Percentiles rank a stretch among this genome's conserved stretches.
These are phyloP conservation scores for Xestoiulus laeticollis DNA, from an alignment of 2,888 invertebrate genomes.

Conservation along the genomic window DNA sequence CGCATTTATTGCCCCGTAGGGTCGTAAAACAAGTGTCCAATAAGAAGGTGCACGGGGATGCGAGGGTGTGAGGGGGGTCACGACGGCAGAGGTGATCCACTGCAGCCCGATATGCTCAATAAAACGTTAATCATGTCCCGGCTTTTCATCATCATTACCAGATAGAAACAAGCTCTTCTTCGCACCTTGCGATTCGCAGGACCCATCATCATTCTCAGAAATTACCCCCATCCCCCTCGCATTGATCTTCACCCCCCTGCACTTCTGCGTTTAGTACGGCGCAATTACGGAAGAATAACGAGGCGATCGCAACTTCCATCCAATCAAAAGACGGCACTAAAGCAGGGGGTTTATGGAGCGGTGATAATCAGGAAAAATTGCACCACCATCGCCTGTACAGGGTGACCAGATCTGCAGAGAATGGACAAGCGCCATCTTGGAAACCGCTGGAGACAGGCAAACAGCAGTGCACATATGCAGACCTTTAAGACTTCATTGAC, in stretches of 20 bases:
- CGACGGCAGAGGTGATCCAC: neutral
- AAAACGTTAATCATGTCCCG: slow-evolving; percentile 29
- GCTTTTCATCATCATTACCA: slow-evolving; percentile 31
- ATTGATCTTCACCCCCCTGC: neutral
- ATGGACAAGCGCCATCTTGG: too few relatives aligned
- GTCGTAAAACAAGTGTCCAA: slow-evolving; percentile 33
- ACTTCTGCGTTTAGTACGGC: neutral
- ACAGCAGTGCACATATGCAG: too few relatives aligned
- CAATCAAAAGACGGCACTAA: neutral
- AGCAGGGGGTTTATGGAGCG: neutral
- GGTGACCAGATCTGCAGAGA: neutral
- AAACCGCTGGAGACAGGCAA: too few relatives aligned
- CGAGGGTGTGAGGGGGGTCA: too few relatives aligned
- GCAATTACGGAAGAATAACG: slow-evolving; percentile 24
- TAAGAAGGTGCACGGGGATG: neutral
- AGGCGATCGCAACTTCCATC: slow-evolving; percentile 17
- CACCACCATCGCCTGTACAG: neutral
- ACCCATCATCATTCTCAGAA: slow-evolving; percentile 3
- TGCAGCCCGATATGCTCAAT: slow-evolving; percentile 23
- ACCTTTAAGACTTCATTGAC: too few relatives aligned
- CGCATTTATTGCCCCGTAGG: neutral
- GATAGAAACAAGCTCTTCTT: slow-evolving; percentile 24
- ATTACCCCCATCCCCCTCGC: neutral
- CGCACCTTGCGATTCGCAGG: neutral
- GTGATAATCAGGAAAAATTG: neutral